A percentile compares a stretch with the other conserved stretches of the same genome.
phyloP scores from a whole-genome alignment of 2,113 vertebrate genomes.

The Phycodurus eques region DNA sequence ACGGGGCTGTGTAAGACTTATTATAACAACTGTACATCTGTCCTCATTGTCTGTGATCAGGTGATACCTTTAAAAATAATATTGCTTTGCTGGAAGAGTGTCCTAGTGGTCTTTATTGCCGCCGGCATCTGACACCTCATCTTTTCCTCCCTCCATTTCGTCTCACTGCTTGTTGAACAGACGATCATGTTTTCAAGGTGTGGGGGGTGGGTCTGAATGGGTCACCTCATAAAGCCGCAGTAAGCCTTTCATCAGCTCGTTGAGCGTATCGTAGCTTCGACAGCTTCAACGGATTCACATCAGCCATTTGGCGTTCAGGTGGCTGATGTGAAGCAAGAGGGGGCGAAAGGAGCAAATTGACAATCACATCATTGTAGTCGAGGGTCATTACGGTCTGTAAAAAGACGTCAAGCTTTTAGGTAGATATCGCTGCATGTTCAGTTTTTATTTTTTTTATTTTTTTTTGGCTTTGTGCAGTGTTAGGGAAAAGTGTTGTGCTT shows the following conservation, averaged over 20 bases:
- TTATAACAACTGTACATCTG: too few species aligned
- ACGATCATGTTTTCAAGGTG: constrained; percentile 54
- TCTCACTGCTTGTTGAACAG: constrained; percentile 61
- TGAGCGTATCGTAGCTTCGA: constrained; percentile 28
- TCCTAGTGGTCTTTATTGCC: constrained; percentile 55
- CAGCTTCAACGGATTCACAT: neutral
- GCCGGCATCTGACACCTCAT: constrained; percentile 54
- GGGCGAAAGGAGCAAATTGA: neutral
- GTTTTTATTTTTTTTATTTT: constrained; percentile 23
- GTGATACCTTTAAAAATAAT: neutral
- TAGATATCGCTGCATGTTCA: constrained; percentile 8
- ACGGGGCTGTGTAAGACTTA: too few species aligned
- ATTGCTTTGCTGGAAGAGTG: constrained; percentile 51
- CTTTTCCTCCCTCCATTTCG: constrained; percentile 53
- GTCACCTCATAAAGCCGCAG: constrained; percentile 49
- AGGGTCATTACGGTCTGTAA: neutral
- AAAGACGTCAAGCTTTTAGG: neutral
- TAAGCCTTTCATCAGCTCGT: constrained; percentile 36
- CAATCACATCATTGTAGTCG: neutral
- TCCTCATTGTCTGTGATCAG: too few species aligned
- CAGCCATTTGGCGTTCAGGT: constrained; percentile 8
- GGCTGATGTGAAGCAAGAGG: neutral
- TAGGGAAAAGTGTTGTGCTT: constrained; percentile 26
- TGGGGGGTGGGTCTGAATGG: neutral
- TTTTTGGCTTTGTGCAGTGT: constrained; percentile 16